phyloP scores from a whole-genome alignment of 2,888 invertebrate species.

The Hirtodrosophila cameraria region DNA sequence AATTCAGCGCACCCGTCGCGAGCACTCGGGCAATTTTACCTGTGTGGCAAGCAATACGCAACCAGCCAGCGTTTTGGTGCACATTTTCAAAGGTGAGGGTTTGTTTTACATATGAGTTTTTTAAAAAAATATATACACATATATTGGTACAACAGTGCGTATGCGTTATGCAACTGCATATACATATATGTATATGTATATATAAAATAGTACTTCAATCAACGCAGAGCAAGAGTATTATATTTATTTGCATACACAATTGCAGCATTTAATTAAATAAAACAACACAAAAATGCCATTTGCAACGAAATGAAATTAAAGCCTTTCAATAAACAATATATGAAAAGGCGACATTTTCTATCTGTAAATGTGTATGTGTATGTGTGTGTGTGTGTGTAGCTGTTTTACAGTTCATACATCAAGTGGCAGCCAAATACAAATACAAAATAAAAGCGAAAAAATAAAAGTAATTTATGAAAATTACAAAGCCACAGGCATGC shows the following conservation, averaged over 20 bases:
- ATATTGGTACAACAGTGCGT: no score
- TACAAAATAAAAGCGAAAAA: conserved; percentile 39
- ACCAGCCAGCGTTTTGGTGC: conserved; percentile 93
- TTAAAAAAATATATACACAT: no score
- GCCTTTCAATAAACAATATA: conserved; percentile 3
- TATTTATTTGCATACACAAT: conserved; percentile 25
- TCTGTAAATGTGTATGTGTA: conserved; percentile 4
- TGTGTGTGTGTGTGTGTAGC: conserved; percentile 11
- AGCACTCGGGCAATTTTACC: conserved; percentile 94
- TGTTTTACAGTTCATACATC: conserved; percentile 77
- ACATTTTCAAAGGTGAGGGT: conserved; percentile 93
- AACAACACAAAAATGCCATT: conserved; percentile 32
- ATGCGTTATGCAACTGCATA: conserved; percentile 1
- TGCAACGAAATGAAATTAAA: conserved; percentile 30
- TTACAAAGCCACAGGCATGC: conserved; percentile 77
- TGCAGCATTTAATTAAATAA: conserved; percentile 43
- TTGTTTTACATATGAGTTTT: no score
- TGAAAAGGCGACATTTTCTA: conserved; percentile 4
- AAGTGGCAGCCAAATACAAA: conserved; percentile 30
- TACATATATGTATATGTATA: no score
- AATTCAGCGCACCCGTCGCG: conserved; percentile 85
- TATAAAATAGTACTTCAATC: conserved; percentile 13
- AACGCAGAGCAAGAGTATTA: background rate
- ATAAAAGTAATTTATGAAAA: conserved; percentile 83
- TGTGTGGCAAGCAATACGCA: conserved; percentile 95